phyloP scores from a whole-genome alignment of 2,888 invertebrate species.

The Nemoura dubitans region DNA sequence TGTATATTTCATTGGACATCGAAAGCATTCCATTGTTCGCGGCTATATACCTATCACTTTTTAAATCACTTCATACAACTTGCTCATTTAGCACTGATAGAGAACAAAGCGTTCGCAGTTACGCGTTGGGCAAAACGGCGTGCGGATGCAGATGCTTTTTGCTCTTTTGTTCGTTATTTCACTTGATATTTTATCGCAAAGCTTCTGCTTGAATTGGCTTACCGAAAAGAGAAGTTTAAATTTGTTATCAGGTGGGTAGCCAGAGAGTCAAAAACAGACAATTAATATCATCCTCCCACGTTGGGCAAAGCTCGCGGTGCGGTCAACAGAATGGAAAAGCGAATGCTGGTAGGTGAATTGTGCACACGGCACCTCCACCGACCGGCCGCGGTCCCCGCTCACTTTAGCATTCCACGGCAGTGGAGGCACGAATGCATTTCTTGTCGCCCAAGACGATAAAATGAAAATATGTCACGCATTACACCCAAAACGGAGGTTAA shows the following conservation, averaged over 20 bases:
- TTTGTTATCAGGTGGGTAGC: constrained; percentile 7
- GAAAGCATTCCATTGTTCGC: background rate
- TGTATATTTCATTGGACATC: background rate
- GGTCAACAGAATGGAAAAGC: background rate
- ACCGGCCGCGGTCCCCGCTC: too few species aligned
- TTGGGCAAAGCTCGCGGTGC: too few species aligned
- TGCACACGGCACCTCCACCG: background rate
- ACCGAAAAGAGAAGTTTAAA: background rate
- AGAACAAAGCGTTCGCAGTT: background rate
- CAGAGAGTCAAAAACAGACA: background rate
- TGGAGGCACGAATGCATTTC: background rate
- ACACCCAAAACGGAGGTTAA: background rate
- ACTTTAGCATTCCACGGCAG: background rate
- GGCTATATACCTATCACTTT: background rate
- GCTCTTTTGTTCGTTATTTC: constrained; percentile 7
- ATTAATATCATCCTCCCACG: background rate
- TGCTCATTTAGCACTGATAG: background rate
- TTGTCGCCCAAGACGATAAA: background rate
- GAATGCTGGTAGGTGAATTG: background rate
- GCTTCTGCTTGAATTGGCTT: background rate
- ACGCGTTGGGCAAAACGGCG: background rate
- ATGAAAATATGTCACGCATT: background rate
- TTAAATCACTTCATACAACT: background rate
- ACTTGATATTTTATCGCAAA: constrained; percentile 12
- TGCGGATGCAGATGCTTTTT: background rate